Evolutionary conservation across 2,888 invertebrate species (phyloP).

Genomic region (Tachina fera): DNA sequence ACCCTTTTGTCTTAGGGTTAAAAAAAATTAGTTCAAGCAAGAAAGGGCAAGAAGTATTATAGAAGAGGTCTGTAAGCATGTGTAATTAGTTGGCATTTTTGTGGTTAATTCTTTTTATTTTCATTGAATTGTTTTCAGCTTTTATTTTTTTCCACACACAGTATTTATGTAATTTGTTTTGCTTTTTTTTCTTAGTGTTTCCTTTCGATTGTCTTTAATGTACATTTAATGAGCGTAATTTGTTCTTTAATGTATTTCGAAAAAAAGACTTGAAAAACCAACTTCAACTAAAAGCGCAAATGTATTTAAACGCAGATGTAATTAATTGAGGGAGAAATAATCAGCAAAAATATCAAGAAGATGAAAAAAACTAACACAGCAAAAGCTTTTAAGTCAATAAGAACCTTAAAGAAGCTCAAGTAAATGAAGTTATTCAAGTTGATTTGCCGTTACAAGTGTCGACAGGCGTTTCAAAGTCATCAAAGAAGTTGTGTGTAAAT

Average conservation of each 20-base stretch:
- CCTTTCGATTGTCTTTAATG: constrained; percentile 62
- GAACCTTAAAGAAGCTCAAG: constrained; percentile 42
- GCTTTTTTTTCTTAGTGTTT: constrained; percentile 38
- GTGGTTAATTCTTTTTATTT: constrained; percentile 29
- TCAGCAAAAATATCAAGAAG: constrained; percentile 14
- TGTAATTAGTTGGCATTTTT: constrained; percentile 60
- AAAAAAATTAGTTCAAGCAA: neutral
- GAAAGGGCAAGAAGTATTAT: constrained; percentile 2
- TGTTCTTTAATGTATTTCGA: constrained; percentile 64
- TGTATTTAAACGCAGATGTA: constrained; percentile 59
- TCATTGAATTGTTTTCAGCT: neutral
- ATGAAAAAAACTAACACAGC: constrained; percentile 12
- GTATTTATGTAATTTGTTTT: constrained; percentile 44
- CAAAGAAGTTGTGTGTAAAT: constrained; percentile 2
- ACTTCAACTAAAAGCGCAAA: constrained; percentile 46
- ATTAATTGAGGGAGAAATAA: constrained; percentile 60
- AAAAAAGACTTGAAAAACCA: constrained; percentile 4
- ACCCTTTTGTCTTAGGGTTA: constrained; percentile 29
- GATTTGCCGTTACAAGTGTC: constrained; percentile 54
- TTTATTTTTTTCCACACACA: constrained; percentile 6
- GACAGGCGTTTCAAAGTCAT: constrained; percentile 35
- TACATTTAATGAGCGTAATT: constrained; percentile 70
- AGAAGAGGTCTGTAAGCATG: constrained; percentile 10
- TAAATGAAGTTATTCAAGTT: constrained; percentile 58
- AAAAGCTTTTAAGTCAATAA: constrained; percentile 60